Conservation (phyloP, 2,888 invertebrate species). For the Myopa testacea region DNA sequence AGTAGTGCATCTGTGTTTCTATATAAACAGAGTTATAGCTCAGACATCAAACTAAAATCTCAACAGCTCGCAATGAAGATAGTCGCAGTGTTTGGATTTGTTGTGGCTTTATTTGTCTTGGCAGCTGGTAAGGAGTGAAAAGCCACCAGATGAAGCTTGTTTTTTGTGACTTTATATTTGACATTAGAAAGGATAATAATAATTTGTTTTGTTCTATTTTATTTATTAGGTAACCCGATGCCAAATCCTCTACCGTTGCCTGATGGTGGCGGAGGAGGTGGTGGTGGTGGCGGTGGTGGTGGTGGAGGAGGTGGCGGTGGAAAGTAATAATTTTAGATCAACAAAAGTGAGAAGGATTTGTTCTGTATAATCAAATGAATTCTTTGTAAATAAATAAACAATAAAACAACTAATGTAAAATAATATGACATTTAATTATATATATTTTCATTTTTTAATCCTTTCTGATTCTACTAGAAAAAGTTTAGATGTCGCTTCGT, state of each 20-base stretch:
- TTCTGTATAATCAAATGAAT: too few relatives aligned
- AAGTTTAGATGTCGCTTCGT: too few relatives aligned
- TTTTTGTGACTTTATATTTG: too few relatives aligned
- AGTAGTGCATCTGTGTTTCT: too few relatives aligned
- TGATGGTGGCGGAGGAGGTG: conserved; percentile 31
- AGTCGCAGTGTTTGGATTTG: conserved; percentile 1
- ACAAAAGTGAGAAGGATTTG: neutral
- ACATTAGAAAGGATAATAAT: too few relatives aligned
- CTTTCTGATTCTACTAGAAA: too few relatives aligned
- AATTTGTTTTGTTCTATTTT: neutral
- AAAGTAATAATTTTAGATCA: conserved; percentile 33
- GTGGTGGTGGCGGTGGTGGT: conserved; percentile 43
- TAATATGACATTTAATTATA: too few relatives aligned
- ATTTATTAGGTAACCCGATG: conserved; percentile 34
- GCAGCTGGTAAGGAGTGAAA: neutral
- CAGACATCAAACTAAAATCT: neutral
- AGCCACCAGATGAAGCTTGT: too few relatives aligned
- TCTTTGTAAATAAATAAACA: too few relatives aligned
- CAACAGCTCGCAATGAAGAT: neutral
- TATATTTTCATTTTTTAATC: too few relatives aligned
- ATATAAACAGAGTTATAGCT: neutral
- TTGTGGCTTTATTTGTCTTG: conserved; percentile 4
- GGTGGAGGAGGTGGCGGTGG: conserved; percentile 41
- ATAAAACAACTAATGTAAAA: too few relatives aligned
- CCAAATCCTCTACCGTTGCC: conserved; percentile 36